phyloP scores from a whole-genome alignment of 1,140 invertebrate genomes.

The Camponotus pennsylvanicus region DNA sequence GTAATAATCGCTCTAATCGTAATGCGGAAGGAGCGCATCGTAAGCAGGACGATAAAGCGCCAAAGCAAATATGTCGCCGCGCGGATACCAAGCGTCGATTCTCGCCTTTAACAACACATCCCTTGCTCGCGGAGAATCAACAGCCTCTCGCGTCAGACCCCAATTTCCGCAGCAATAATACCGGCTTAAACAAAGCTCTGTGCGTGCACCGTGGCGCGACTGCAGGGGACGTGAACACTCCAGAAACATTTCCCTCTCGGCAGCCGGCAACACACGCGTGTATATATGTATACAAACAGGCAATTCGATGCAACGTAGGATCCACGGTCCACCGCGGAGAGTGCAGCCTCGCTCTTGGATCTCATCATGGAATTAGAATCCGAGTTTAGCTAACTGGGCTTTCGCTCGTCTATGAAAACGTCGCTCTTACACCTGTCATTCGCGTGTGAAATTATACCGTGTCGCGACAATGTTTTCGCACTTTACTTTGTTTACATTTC shows the following conservation, averaged over 20 bases:
- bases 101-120: conserved; percentile 43
- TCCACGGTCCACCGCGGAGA: conserved; percentile 9
- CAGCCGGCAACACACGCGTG: conserved; percentile 41
- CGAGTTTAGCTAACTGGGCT: conserved; percentile 46
- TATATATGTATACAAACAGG: conserved; percentile 48
- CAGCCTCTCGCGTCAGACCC: conserved; percentile 47
- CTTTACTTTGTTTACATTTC: not conserved
- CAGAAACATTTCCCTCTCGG: conserved; percentile 43
- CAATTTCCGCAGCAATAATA: conserved; percentile 72
- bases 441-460: conserved; percentile 41
- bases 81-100: conserved; percentile 53
- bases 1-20: conserved; percentile 39
- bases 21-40: conserved; percentile 57
- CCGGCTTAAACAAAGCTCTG: conserved; percentile 59
- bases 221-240: conserved; percentile 57
- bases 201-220: conserved; percentile 46
- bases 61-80: conserved; percentile 33
- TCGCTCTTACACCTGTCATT: conserved; percentile 35
- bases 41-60: conserved; percentile 55
- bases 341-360: conserved; percentile 3
- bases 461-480: not conserved
- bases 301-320: conserved; percentile 50
- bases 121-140: conserved; percentile 52
- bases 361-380: conserved; percentile 30
- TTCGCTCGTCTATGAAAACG: conserved; percentile 18